Base-by-base conservation (phyloP, 2,113 vertebrate species). In the Spheniscus mendiculus region DNA sequence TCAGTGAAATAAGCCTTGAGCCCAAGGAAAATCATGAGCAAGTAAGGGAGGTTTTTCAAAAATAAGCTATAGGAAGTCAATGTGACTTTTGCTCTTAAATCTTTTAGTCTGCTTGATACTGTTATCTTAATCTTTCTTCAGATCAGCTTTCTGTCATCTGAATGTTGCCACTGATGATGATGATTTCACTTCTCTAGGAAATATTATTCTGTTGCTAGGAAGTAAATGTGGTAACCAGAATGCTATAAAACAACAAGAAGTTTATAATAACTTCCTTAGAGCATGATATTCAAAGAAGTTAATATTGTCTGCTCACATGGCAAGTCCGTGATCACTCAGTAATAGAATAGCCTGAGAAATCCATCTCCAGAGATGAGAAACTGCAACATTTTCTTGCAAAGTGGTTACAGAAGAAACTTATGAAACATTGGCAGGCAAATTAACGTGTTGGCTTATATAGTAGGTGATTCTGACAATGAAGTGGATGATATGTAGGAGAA, bases 161-260 rank as follows among this genome's bases (percentile, higher is more conserved):
- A 67, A 67, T 62, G 15, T 83, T 90, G 52, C 59, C 13, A 40
- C 3, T 66, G 25, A 5, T 5, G 6, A 52, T 63, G 49, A 83
- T 26, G 53, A 84, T 80, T 93, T 93, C 47, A 32, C 15, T 92
- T 88, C 32, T 67, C 21, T 72, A 49, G 40, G 86, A 96, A 95
- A 84, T 92, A 92, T 77, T 96, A 50, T 91, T 81, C 72, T 71
- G 76, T 92, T 95, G 44, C 90, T 95, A 89, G 72, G 92, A 91
- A 95, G 47, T 58, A 89, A 89, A 79, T n/a, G 22, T 52, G 15
- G 83, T 78, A 87, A 92, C 38, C 70, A 93, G 44, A 44, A 83
- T 90, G 53, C 32, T 88, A 29, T 78, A 86, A 92, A 90, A 53
- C 25, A 77, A 73, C 9, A 71, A 74, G 6, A 66, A 72, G 8